Evolutionary conservation across 2,888 invertebrate genomes (phyloP), one percentile per base, ranked within the genome.

Genomic region (Protula sp.): DNA sequence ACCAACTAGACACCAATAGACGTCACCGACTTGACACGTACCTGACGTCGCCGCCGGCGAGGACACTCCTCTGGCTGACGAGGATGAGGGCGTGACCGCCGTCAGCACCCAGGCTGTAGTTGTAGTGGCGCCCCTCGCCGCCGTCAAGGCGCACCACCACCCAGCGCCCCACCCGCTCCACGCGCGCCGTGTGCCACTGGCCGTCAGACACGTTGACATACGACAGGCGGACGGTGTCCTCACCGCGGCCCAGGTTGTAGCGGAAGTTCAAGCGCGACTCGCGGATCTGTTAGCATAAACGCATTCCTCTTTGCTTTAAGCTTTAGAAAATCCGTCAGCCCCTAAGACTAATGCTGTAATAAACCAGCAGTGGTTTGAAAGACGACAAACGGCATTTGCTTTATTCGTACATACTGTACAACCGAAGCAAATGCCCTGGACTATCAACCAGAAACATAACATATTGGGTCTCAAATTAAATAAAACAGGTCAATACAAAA

Each of bases 111-210:
- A 68, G 68, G 0, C 73, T 72, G 61, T 71, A 71, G 57, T 74
- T 75, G 65, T 70, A 72, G 69, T 72, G 75, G 14, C 74, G 67
- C 0, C 95, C 95, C 83, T 95, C 95, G 1, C 97, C 97, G 2
- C 94, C 94, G 76, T 98, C 97, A 67, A 97, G 84, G 79, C 92
- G 92, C 62, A 98, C 83, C 55, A 91, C 91, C 14, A 95, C 94
- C 5, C 93, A 92, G 54, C 92, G 92, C 47, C 95, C 95, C 71
- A 91, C 92, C 58, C 97, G 87, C 71, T 90, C 90, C 0, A 95
- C 91, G 68, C 90, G 87, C 3, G 93, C 93, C 57, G 91, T 91
- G 78, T 98, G 97, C 97, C 97, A 97, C 74, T 94, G 93, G 1
- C 97, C 97, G 78, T 95, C 92, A 75, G 94, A 92, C 1, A 95